Evolutionary conservation across 2,888 invertebrate species (phyloP), one percentile per base, ranked within the genome.

Genomic region (Eumerus sabulonum): DNA sequence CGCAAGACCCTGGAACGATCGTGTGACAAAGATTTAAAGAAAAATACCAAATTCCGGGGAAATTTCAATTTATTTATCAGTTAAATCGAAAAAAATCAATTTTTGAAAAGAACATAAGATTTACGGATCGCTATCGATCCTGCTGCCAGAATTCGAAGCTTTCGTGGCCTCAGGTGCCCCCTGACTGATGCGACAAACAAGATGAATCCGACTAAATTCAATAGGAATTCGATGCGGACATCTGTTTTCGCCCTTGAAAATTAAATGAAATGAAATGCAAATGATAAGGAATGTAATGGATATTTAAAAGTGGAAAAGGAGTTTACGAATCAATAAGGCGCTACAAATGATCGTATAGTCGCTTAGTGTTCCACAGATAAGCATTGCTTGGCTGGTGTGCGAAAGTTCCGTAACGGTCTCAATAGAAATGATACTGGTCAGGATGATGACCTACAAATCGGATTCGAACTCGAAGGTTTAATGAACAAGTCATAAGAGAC

Each of bases 321-420:
- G 18, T 18, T 42, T 86, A 86, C 86, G 86, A 82, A 86, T 82
- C 48, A 83, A 66, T n/a, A 86, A 45, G 5, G 84, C 66, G 47
- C 82, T 82, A 72, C 85, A 85, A 47, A 86, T 85, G 56, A 86
- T 86, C 14, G 85, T 64, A 38, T 86, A 87, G 19, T 86, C 86
- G 16, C 83, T 82, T 1, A 87, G 73, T 0, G 86, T 85, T 54
- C 86, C 86, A 70, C 86, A 85, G 12, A 86, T 84, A 36, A 86
- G 70, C 86, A 86, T 86, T 53, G 86, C 85, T 48, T 86, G 85
- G 60, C 85, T 84, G 66, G 84, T 85, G 50, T 86, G 86, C 9
- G 81, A 77, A 14, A 83, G 84, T 72, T 86, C 85, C 63, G 82
- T 59, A 11, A 85, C 82, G 76, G 82, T 84, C 81, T 86, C 86